Percentiles rank a stretch among this genome's conserved stretches.
Conservation (phyloP, 2,113 vertebrate genomes). For the Ctenodactylus gundi region DNA sequence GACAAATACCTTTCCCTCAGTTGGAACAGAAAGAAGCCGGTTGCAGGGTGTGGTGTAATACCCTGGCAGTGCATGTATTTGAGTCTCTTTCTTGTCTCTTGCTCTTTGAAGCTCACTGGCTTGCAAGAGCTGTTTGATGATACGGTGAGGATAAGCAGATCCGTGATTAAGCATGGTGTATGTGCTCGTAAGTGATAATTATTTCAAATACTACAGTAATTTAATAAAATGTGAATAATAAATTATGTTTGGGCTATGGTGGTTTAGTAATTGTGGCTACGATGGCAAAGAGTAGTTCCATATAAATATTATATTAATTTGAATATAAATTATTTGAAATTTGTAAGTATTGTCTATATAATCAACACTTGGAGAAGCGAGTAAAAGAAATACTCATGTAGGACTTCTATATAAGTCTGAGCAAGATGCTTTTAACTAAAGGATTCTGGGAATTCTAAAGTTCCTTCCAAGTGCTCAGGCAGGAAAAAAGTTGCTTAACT, state of each 20-base stretch:
- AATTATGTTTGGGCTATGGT: not conserved
- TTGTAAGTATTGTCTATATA: not conserved
- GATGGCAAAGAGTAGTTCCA: not conserved
- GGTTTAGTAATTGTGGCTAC: not conserved
- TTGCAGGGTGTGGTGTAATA: not conserved
- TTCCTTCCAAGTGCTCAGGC: not conserved
- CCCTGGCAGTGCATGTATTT: not conserved
- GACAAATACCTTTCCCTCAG: not conserved
- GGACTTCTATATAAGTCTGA: not conserved
- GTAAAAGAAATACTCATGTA: not conserved
- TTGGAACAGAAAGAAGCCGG: not conserved
- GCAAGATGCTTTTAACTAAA: slow-evolving; percentile 27
- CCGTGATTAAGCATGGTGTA: not conserved
- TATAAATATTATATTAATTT: not conserved
- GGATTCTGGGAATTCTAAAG: slow-evolving; percentile 32
- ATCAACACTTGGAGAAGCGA: not conserved
- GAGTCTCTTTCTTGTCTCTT: not conserved
- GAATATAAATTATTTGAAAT: slow-evolving; percentile 14
- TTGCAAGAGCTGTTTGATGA: not conserved
- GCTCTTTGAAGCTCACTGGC: not conserved
- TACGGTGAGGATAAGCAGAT: not conserved
- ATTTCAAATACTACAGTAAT: not conserved
- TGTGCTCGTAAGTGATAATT: not conserved
- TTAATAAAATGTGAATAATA: not conserved
- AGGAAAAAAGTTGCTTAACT: slow-evolving; percentile 49